Evolutionary conservation across 2,888 invertebrate species (phyloP), one percentile per base, ranked within the genome.

Genomic region (Hyles lineata): DNA sequence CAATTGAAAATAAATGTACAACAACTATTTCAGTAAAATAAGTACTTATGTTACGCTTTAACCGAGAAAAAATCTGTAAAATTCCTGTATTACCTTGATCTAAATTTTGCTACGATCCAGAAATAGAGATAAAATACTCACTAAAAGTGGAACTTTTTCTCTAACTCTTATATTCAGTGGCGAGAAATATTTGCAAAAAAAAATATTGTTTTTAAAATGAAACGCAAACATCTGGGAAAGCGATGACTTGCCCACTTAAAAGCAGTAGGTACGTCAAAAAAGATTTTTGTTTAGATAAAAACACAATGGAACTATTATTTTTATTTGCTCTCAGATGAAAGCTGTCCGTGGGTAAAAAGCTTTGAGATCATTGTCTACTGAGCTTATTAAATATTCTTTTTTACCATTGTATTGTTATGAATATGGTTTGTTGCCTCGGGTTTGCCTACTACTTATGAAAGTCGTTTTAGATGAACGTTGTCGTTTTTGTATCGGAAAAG

Each of bases 291-390:
- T 43, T 50, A 70, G 70, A 70, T 70, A 70, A 70, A 70, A 70
- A 70, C 25, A 70, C 52, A 70, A 70, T 70, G 70, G 55, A 52
- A 58, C 55, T 70, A 70, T 70, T 55, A 52, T 55, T 70, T 70
- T 70, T 70, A 55, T 70, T 70, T 58, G 52, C 55, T 70, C 29
- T 70, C 32, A 32, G 55, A 67, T 70, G 70, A 70, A 70, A 70
- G 70, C 55, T 70, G 50, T 67, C 17, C 23, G 50, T 50, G 67
- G 67, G 67, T 67, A 67, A 67, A 67, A 67, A 67, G 43, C 67
- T 67, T 50, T 50, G 50, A 67, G 50, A 67, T 23, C 50, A 67
- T 67, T 67, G 67, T 67, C 67, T 23, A 50, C 23, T 21, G 67
- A 67, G 43, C 50, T 67, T 67, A 67, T 67, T 67, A 67, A 50